These are phyloP conservation scores for Acrocephalus kingi DNA, from an alignment of 2,113 vertebrate genomes.

Conservation along the genomic window DNA sequence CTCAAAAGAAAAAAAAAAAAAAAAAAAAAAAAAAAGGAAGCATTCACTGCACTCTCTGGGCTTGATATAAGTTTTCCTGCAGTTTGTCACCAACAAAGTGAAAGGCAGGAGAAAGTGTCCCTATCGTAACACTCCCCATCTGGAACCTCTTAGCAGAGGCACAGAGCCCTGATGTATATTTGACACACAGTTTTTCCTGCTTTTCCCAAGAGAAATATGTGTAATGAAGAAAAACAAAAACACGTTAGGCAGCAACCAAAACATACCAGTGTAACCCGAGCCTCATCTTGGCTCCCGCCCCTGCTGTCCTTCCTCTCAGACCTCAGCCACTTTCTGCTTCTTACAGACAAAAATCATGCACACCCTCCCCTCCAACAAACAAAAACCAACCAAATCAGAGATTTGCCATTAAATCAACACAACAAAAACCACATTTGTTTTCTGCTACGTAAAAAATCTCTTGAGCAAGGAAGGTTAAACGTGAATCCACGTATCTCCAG, in stretches of 20 bases:
- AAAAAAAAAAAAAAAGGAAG: not conserved
- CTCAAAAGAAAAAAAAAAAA: not conserved
- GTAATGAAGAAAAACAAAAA: constrained; percentile 63
- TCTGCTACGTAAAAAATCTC: not conserved
- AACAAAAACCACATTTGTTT: not conserved
- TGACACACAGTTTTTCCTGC: constrained; percentile 27
- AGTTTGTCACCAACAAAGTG: not conserved
- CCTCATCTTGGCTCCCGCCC: constrained; percentile 9
- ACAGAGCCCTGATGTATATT: not conserved
- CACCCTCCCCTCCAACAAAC: not conserved
- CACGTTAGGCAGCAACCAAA: constrained; percentile 60
- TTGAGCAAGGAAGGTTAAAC: not conserved
- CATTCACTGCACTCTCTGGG: not conserved
- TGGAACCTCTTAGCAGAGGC: constrained; percentile 46
- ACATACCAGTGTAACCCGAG: constrained; percentile 40
- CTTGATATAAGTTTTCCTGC: not conserved
- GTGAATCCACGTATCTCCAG: fast-evolving
- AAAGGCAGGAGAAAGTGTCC: constrained; percentile 1
- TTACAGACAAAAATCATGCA: not conserved
- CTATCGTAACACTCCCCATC: not conserved
- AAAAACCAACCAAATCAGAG: not conserved
- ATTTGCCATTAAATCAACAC: not conserved
- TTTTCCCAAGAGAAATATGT: constrained; percentile 53
- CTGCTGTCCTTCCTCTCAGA: constrained; percentile 35
- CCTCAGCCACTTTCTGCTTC: constrained; percentile 27